Evolutionary conservation across 2,888 invertebrate species (phyloP), one percentile per base, ranked within the genome.

Genomic region (Morinoia aosen): DNA sequence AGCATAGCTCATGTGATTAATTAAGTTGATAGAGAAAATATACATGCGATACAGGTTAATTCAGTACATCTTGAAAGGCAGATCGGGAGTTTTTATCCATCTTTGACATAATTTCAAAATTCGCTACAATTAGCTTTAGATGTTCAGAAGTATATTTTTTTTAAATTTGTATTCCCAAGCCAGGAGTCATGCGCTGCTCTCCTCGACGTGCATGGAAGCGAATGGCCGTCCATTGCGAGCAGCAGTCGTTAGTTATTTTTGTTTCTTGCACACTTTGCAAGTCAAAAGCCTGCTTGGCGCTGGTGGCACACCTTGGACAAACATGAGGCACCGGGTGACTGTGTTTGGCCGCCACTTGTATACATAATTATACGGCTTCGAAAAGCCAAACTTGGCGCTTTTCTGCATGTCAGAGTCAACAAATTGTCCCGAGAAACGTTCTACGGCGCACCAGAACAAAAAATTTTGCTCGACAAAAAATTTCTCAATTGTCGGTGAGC

Each of bases 301-400:
- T 33, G 3, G 33, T 33, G 76, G 8, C 76, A 76, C 76, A 76
- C 76, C 76, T 76, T 76, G 25, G 76, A 16, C 76, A 76, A 76
- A 76, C 76, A 76, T 76, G 76, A 76, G 25, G 76, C 76, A 76
- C 33, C 76, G 1, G 25, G 76, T 33, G 76, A 76, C 76, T 76
- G 76, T 76, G 76, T 76, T 76, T 76, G 76, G 76, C 76, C 76
- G 33, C 76, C 76, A 76, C 76, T 76, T 76, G 76, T 76, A 76
- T 76, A 76, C 76, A 33, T 76, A 76, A 76, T 76, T 76, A 76
- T 76, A 76, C 33, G 76, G 25, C 76, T 76, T 16, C 76, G 76
- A 76, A 76, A 16, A 76, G 33, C 76, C 76, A 76, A 76, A 33
- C 33, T 76, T 76, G 76, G 76, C 76, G 10, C 33, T 33, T 76